phyloP scores from a whole-genome alignment of 2,113 vertebrate species.

The Podarcis cretensis region DNA sequence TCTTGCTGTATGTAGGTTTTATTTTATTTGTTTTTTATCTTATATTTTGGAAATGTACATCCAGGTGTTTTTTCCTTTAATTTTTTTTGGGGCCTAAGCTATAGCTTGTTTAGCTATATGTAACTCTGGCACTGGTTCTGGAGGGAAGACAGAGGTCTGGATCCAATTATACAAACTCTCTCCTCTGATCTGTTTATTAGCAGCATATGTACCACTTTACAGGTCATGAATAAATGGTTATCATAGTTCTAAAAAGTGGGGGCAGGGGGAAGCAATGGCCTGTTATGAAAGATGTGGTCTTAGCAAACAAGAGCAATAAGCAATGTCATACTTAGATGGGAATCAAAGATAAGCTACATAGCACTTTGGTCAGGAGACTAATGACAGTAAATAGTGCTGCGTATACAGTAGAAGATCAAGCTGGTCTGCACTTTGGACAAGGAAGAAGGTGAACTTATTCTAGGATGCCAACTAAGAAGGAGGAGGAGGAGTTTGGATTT shows the following conservation, averaged over 20 bases:
- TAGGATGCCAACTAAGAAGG: too few species aligned
- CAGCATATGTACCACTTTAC: not conserved
- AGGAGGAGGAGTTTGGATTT: too few species aligned
- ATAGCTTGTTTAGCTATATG: too few species aligned
- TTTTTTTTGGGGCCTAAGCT: too few species aligned
- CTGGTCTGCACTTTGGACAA: not conserved
- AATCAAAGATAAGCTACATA: not conserved
- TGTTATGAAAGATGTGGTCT: not conserved
- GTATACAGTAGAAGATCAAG: not conserved
- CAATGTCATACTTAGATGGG: not conserved
- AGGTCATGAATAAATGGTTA: not conserved
- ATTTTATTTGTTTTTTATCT: too few species aligned
- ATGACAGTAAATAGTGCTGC: not conserved
- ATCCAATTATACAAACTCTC: not conserved
- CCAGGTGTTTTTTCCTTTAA: not conserved
- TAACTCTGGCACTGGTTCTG: not conserved
- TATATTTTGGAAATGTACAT: too few species aligned
- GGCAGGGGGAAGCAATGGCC: too few species aligned
- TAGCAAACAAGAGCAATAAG: not conserved
- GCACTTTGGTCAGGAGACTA: not conserved
- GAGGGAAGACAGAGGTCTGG: not conserved
- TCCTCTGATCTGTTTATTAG: not conserved
- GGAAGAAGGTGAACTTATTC: too few species aligned
- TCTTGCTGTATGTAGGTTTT: too few species aligned
- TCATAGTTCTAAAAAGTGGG: not conserved